Conservation (phyloP, 2,113 vertebrate genomes). For the Thamnophis sirtalis region DNA sequence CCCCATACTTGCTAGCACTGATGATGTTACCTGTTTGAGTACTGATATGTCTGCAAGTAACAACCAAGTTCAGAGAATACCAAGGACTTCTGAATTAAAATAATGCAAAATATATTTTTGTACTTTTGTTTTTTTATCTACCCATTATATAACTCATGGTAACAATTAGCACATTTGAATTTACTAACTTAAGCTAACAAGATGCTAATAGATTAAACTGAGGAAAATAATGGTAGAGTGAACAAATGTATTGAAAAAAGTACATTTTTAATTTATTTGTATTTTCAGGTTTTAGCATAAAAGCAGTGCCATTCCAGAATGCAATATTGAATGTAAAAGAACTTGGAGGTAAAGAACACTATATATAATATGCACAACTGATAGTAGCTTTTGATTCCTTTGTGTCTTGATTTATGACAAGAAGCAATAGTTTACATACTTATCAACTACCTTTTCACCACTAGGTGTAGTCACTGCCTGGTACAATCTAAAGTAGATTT, state of each 20-base stretch:
- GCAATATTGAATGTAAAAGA: slow-evolving; percentile 97
- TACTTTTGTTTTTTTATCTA: neutral
- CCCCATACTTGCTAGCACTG: neutral
- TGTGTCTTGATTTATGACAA: slow-evolving; percentile 1
- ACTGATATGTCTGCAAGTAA: neutral
- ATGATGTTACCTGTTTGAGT: neutral
- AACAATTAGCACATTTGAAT: neutral
- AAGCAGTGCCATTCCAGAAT: slow-evolving; percentile 94
- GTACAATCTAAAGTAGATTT: neutral
- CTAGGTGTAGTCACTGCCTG: neutral
- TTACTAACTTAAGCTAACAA: neutral
- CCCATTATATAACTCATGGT: neutral
- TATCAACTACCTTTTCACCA: neutral
- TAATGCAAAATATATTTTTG: neutral
- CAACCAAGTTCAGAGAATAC: neutral
- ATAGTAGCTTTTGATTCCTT: slow-evolving; percentile 9
- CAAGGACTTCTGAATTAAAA: neutral
- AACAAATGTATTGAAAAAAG: neutral
- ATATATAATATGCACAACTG: slow-evolving; percentile 42
- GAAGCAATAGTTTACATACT: neutral
- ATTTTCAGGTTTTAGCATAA: slow-evolving; percentile 94
- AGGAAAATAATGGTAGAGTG: neutral
- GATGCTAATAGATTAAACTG: neutral
- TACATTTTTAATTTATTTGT: slow-evolving; percentile 49
- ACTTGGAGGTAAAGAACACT: slow-evolving; percentile 87